phyloP scores from a whole-genome alignment of 2,888 invertebrate species.

The Lordiphosa andalusiaca region DNA sequence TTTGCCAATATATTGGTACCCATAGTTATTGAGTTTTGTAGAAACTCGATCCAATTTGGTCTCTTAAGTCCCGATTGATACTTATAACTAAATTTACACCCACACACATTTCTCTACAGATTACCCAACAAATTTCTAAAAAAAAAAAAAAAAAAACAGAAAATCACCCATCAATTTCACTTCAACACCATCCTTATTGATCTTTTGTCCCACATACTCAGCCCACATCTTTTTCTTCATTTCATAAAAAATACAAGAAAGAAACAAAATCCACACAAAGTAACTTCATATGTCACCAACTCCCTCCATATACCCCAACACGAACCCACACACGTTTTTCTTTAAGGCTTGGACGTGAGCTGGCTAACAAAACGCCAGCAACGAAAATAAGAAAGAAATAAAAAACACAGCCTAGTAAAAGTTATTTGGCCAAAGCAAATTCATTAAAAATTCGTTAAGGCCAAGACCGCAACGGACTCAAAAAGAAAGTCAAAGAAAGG shows the following conservation, averaged over 20 bases:
- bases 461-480: constrained; percentile 33
- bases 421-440: constrained; percentile 64
- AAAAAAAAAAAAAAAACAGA: too few species aligned
- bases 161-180: too few species aligned
- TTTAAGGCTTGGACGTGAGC: constrained; percentile 26
- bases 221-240: constrained; percentile 22
- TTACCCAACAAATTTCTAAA: too few species aligned
- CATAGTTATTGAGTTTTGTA: too few species aligned
- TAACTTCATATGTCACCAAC: constrained; percentile 28
- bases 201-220: too few species aligned
- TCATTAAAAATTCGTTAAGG: constrained; percentile 68
- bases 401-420: constrained; percentile 55
- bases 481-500: constrained; percentile 72
- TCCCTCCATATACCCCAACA: background rate
- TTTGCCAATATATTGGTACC: too few species aligned
- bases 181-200: too few species aligned
- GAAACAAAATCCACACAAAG: background rate
- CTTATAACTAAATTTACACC: too few species aligned
- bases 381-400: too few species aligned
- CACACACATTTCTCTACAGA: background rate
- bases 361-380: constrained; percentile 20
- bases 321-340: constrained; percentile 6
- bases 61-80: too few species aligned
- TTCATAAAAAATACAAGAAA: too few species aligned
- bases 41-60: too few species aligned